A percentile compares a stretch with the other conserved stretches of the same genome.
Conservation (phyloP, 2,113 vertebrate genomes). For the Penelope pileata region DNA sequence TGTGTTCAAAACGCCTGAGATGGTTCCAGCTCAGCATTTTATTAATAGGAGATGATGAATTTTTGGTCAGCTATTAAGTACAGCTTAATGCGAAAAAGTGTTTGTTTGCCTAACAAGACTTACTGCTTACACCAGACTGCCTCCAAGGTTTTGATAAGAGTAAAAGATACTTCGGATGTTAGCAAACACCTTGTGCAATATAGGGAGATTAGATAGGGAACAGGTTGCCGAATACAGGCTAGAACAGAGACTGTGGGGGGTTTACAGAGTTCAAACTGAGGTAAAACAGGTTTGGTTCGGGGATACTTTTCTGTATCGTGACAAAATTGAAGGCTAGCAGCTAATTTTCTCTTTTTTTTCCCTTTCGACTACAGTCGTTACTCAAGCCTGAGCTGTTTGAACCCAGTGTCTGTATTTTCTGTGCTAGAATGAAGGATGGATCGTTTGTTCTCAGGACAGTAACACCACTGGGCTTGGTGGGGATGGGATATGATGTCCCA, state of each 20-base stretch:
- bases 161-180: conserved; percentile 63
- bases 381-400: not conserved
- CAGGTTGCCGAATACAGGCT: not conserved
- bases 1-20: conserved; percentile 47
- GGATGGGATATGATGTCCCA: not conserved
- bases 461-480: not conserved
- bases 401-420: not conserved
- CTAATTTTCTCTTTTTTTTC: not conserved
- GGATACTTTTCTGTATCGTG: not conserved
- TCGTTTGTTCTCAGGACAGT: not conserved
- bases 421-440: not conserved
- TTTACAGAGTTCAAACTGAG: not conserved
- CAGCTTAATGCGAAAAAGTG: conserved; percentile 10
- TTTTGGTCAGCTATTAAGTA: conserved; percentile 46
- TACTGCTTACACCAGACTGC: conserved; percentile 62
- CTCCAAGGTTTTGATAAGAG: conserved; percentile 70
- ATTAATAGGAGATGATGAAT: conserved; percentile 49
- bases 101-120: conserved; percentile 57
- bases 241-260: not conserved
- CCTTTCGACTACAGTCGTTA: not conserved
- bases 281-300: not conserved
- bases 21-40: conserved; percentile 50
- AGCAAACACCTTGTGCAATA: conserved; percentile 75
- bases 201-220: conserved; percentile 26
- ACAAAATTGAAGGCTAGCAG: not conserved